These are phyloP conservation scores for Cottus gobio DNA, from an alignment of 2,113 vertebrate genomes.

Conservation along the genomic window DNA sequence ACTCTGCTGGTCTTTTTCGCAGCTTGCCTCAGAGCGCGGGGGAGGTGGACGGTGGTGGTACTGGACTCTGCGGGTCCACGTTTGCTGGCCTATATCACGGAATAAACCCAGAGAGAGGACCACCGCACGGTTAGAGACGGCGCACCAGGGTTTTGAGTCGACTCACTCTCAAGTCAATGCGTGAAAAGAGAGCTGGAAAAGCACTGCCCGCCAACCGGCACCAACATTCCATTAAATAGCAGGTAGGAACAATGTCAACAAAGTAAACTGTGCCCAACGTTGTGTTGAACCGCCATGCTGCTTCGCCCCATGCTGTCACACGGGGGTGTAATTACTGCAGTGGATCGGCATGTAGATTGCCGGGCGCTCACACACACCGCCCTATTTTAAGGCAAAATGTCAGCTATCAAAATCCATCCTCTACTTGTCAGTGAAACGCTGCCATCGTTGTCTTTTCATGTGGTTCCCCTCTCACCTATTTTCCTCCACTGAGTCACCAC, in stretches of 20 bases:
- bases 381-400: slow-evolving; percentile 52
- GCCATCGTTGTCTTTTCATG: slow-evolving; percentile 35
- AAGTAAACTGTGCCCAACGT: neutral
- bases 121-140: neutral
- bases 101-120: neutral
- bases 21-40: slow-evolving; percentile 53
- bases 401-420: slow-evolving; percentile 29
- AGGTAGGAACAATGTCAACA: neutral
- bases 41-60: slow-evolving; percentile 59
- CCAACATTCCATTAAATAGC: neutral
- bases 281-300: neutral
- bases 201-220: neutral
- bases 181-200: neutral
- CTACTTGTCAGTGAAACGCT: slow-evolving; percentile 38
- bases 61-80: neutral
- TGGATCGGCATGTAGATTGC: slow-evolving; percentile 32
- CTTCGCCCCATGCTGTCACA: neutral
- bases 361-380: slow-evolving; percentile 7
- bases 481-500: slow-evolving; percentile 19
- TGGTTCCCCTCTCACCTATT: slow-evolving; percentile 41
- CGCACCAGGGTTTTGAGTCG: neutral
- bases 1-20: slow-evolving; percentile 54
- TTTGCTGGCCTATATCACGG: slow-evolving; percentile 30
- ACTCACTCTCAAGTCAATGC: neutral
- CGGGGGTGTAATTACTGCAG: slow-evolving; percentile 37